A percentile compares a stretch with the other conserved stretches of the same genome.
These are phyloP conservation scores for Perca schrenkii DNA, from an alignment of 2,113 vertebrate species.

Conservation along the genomic window DNA sequence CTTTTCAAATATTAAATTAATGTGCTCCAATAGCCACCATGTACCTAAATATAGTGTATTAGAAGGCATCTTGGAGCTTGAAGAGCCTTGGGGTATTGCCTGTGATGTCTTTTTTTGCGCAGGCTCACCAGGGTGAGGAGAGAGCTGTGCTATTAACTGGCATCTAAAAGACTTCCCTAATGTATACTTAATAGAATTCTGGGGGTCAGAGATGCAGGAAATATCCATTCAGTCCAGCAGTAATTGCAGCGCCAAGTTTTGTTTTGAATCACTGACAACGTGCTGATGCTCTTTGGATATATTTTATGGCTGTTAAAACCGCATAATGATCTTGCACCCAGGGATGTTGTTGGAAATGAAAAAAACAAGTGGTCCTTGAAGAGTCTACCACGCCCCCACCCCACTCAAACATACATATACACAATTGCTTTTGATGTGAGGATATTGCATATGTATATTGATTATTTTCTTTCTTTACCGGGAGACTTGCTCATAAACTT, in stretches of 20 bases:
- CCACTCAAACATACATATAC: not conserved
- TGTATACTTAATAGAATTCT: constrained; percentile 23
- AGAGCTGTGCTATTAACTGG: constrained; percentile 17
- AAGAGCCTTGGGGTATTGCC: constrained; percentile 12
- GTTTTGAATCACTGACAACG: constrained; percentile 26
- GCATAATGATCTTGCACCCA: constrained; percentile 19
- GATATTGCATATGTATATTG: not conserved
- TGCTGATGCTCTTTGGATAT: constrained; percentile 21
- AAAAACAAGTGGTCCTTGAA: constrained; percentile 51
- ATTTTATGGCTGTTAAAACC: constrained; percentile 44
- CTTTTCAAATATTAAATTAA: constrained; percentile 34
- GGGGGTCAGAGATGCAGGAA: constrained; percentile 27
- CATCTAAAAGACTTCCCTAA: constrained; percentile 30
- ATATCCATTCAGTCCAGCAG: not conserved
- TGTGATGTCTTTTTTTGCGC: not conserved
- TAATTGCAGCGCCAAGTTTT: constrained; percentile 24
- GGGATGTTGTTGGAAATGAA: constrained; percentile 29
- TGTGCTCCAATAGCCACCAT: not conserved
- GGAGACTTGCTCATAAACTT: not conserved
- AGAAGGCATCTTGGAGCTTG: constrained; percentile 5
- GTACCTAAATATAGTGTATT: constrained; percentile 2
- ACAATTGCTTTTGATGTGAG: constrained; percentile 8
- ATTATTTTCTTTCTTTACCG: not conserved
- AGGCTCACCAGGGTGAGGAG: not conserved
- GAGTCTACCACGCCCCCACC: not conserved